Conservation (phyloP, 2,888 invertebrate genomes). For the Deilephila porcellus region DNA sequence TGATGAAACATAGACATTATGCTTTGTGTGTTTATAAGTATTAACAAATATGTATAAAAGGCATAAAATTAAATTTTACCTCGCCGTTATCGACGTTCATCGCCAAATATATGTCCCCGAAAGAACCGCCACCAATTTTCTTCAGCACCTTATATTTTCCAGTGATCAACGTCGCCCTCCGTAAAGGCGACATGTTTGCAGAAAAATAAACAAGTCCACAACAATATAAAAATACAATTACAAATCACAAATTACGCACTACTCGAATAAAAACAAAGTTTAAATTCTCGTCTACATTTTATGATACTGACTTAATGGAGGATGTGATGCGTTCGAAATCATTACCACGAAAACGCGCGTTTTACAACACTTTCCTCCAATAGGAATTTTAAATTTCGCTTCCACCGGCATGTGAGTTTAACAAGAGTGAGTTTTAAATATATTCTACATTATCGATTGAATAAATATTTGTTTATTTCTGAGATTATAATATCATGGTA, state of each 20-base stretch:
- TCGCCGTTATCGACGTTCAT: slow-evolving; percentile 97
- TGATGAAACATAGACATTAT: slow-evolving; percentile 48
- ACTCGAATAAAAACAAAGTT: slow-evolving; percentile 62
- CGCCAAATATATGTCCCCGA: slow-evolving; percentile 99
- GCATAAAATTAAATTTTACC: slow-evolving; percentile 75
- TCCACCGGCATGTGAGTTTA: neutral
- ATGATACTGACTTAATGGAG: slow-evolving; percentile 60
- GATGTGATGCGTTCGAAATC: slow-evolving; percentile 54
- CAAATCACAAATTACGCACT: slow-evolving; percentile 65
- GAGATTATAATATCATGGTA: neutral
- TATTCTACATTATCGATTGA: neutral
- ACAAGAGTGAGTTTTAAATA: neutral
- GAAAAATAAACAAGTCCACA: slow-evolving; percentile 45
- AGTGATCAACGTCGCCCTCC: slow-evolving; percentile 92
- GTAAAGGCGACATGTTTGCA: slow-evolving; percentile 50
- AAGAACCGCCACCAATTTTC: slow-evolving; percentile 99
- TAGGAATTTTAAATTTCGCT: neutral
- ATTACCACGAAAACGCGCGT: slow-evolving; percentile 7
- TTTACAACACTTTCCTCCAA: neutral
- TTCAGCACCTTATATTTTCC: slow-evolving; percentile 97
- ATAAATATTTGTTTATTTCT: neutral
- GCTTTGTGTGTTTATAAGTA: slow-evolving; percentile 43
- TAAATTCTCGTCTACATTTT: slow-evolving; percentile 69
- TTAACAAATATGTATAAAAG: slow-evolving; percentile 29
- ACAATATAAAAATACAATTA: slow-evolving; percentile 53